Evolutionary conservation across 2,888 invertebrate species (phyloP), one percentile per base, ranked within the genome.

Genomic region (Cephus runcator): DNA sequence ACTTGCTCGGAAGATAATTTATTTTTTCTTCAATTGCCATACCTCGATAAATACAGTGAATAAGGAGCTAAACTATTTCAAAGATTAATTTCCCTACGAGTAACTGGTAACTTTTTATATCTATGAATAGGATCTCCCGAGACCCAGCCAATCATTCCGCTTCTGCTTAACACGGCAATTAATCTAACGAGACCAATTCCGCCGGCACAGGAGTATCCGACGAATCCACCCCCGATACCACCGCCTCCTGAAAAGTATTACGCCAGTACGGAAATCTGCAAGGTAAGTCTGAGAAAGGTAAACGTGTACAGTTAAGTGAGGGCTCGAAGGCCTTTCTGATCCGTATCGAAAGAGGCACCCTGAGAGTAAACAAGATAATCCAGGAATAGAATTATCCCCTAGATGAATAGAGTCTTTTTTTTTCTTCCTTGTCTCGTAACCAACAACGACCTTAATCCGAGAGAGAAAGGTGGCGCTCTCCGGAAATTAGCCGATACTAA

Each of bases 221-320:
- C 90, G 82, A 89, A 94, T 90, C 94, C 93, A 84, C 94, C 94
- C 77, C 94, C 94, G 82, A 93, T 94, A 87, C 95, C 95, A 81
- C 95, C 95, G 79, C 94, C 95, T 73, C 94, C 94, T 79, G 94
- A 95, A 90, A 94, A 94, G 91, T 95, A 95, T 92, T 95, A 95
- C 92, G 95, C 95, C 83, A 94, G 95, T 85, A 94, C 95, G 81
- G 95, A 95, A 91, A 94, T 95, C 86, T 89, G 90, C 81, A 90
- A 90, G 91, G 91, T 91, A 84, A 89, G 90, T 85, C 30, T 12
- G 4, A 40, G 6, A 15, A 40, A 40, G 15, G 15, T 40, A 40
- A n/a, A 34, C 12, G 2, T 12, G 33, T 15, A 33, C 4, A 12
- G 34, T 30, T 30, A 30, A 40, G 40, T 40, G 15, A 15, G 40